Evolutionary conservation across 2,888 invertebrate genomes (phyloP).

Genomic region (Ophion costatus): DNA sequence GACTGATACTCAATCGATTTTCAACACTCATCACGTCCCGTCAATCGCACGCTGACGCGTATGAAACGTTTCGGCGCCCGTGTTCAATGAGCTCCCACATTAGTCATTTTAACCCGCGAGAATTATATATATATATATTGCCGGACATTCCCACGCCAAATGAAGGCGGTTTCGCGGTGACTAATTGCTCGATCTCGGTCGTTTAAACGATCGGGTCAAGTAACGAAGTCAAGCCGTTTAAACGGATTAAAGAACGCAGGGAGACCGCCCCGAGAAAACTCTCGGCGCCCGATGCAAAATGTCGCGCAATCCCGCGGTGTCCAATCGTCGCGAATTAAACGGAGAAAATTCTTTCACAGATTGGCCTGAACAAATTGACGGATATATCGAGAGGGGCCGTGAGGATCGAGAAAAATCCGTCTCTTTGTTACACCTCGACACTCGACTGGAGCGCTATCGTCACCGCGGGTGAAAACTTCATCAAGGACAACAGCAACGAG

Average conservation of each 20-base stretch:
- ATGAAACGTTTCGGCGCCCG: conserved; percentile 1
- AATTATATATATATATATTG: conserved; percentile 10
- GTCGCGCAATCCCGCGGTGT: conserved; percentile 9
- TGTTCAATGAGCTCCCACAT: conserved; percentile 27
- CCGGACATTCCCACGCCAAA: conserved; percentile 74
- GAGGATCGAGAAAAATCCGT: conserved; percentile 90
- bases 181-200: conserved; percentile 68
- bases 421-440: conserved; percentile 90
- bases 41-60: conserved; percentile 63
- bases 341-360: conserved; percentile 83
- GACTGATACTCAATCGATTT: conserved; percentile 53
- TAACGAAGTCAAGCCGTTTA: conserved; percentile 74
- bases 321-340: not conserved
- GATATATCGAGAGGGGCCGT: conserved; percentile 93
- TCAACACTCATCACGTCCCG: conserved; percentile 66
- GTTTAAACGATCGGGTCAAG: conserved; percentile 76
- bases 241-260: conserved; percentile 73
- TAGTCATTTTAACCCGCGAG: not conserved
- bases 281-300: conserved; percentile 7
- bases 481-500: conserved; percentile 75
- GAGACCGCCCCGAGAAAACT: conserved; percentile 51
- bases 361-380: conserved; percentile 90
- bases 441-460: conserved; percentile 88
- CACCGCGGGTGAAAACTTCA: conserved; percentile 83
- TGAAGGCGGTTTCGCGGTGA: conserved; percentile 64